Evolutionary conservation across 2,113 vertebrate genomes (phyloP), one percentile per base, ranked within the genome.

Genomic region (Baryphthengus martii): DNA sequence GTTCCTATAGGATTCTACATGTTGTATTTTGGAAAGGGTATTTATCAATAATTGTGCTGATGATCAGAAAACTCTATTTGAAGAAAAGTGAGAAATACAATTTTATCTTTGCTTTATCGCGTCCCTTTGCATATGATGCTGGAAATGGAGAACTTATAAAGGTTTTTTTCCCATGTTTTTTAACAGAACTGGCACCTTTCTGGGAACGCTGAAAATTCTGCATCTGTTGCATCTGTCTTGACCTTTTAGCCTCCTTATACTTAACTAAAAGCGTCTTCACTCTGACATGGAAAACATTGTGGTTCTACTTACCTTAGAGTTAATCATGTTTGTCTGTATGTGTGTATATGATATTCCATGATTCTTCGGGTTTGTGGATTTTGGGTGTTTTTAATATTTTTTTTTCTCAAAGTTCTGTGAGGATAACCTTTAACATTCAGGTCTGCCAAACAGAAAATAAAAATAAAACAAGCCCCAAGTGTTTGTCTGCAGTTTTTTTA

Each of bases 401-500:
- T 79, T 68, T 37, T 58, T 26, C 3, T 40, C 4, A 21, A 45
- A 85, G 31, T 80, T 86, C 52, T 89, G 21, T 25, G 5, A 37
- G 18, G 40, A 45, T 49, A 80, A 68, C 23, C 7, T 53, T 75
- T 82, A 68, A 14, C 18, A 42, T 67, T 75, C 17, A 90, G 44
- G 25, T 61, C 66, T 72, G 56, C 26, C 68, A 88, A 78, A 49
- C 7, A 75, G 19, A 84, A 45, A 61, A 39, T n/a, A 55, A 58
- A 10, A 2, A n/a, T n/a, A n/a, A 3, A 21, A 52, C 37, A 62
- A 56, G 4, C 2, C 5, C 7, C 7, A 13, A 18, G 9, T 44
- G 18, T n/a, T 17, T 35, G 18, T 50, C 42, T n/a, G 31, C 18
- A 37, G 10, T 65, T 79, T 83, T 83, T 31, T 68, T 63, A 33